Evolutionary conservation across 2,797 vertebrate genomes (phyloP).

Genomic region (Crax fasciolata): DNA sequence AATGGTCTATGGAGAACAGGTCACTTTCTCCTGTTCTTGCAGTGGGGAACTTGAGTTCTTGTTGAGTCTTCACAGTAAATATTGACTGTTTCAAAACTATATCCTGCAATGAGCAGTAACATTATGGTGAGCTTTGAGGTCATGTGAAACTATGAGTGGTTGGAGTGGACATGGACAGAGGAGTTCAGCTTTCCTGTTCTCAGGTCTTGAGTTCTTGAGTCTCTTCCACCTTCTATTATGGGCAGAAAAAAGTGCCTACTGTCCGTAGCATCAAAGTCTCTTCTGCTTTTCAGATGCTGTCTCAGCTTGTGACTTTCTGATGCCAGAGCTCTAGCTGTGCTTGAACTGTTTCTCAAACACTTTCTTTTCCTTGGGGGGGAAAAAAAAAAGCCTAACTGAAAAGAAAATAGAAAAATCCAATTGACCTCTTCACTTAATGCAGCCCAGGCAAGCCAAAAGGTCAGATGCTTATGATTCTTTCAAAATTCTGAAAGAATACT

Average conservation of each 20-base stretch:
- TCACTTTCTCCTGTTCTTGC: neutral
- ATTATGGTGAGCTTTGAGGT: neutral
- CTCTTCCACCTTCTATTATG: neutral
- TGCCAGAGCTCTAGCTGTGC: neutral
- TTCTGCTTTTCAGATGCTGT: neutral
- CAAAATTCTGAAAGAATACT: neutral
- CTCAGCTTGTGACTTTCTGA: neutral
- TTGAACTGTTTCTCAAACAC: neutral
- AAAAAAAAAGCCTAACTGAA: neutral
- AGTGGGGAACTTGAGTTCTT: neutral
- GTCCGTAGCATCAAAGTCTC: neutral
- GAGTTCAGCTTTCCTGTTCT: neutral
- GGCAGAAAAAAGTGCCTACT: neutral
- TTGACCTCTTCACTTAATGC: neutral
- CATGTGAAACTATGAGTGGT: neutral
- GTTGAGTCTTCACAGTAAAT: neutral
- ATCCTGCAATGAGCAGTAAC: neutral
- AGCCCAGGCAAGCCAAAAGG: neutral
- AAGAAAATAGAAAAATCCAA: neutral
- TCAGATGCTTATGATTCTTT: neutral
- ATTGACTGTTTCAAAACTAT: neutral
- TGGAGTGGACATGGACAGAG: neutral
- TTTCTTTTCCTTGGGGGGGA: neutral
- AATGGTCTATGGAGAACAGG: neutral
- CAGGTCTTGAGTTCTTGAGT: neutral